These are phyloP conservation scores for Dasyornis broadbenti DNA, from an alignment of 2,113 vertebrate genomes.

Conservation along the genomic window DNA sequence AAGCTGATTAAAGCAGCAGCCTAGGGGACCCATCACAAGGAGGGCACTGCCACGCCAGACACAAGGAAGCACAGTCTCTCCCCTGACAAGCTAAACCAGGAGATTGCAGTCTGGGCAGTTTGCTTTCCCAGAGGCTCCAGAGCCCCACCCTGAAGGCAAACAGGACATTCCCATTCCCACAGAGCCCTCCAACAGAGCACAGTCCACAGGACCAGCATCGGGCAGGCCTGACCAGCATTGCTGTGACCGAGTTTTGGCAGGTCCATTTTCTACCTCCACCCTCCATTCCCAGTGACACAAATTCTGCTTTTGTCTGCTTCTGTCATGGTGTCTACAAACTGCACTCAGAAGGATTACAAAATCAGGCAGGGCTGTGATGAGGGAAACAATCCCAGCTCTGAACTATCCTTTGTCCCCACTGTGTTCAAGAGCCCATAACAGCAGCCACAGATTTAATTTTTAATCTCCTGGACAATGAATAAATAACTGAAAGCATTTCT, in stretches of 20 bases:
- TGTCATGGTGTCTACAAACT: neutral
- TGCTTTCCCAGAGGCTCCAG: neutral
- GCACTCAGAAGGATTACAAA: neutral
- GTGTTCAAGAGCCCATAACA: neutral
- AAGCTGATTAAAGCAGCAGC: neutral
- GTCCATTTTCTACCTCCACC: neutral
- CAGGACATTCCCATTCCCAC: neutral
- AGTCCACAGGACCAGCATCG: neutral
- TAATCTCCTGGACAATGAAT: neutral
- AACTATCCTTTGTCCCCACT: neutral
- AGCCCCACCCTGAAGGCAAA: neutral
- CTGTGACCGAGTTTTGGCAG: neutral
- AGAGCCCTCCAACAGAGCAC: neutral
- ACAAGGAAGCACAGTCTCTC: neutral
- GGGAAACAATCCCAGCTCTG: neutral
- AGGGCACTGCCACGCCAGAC: neutral
- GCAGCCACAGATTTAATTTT: neutral
- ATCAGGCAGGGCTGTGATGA: neutral
- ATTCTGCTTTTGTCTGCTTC: neutral
- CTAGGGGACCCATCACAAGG: neutral
- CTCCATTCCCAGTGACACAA: neutral
- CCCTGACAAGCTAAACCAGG: neutral
- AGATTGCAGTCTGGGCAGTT: neutral
- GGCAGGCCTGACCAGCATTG: neutral
- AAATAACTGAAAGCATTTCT: neutral